These are phyloP conservation scores for Chromobotia macracanthus DNA, from an alignment of 2,797 vertebrate genomes.

Conservation along the genomic window DNA sequence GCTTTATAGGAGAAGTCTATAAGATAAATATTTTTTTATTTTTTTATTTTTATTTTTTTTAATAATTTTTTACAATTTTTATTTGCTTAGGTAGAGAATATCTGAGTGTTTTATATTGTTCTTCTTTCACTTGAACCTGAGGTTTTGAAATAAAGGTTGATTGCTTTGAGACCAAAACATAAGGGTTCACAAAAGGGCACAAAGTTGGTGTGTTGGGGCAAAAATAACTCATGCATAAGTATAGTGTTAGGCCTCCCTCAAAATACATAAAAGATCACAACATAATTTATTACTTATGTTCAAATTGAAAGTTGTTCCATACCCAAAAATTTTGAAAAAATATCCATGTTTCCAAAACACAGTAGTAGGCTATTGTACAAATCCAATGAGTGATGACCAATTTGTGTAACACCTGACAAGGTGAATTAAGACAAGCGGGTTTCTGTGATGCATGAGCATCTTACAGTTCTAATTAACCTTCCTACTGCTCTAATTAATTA, in stretches of 20 bases:
- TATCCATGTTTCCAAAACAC: neutral
- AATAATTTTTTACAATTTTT: too few relatives aligned
- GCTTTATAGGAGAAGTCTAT: too few relatives aligned
- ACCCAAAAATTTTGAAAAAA: neutral
- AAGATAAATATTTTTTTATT: too few relatives aligned
- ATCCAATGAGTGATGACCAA: slow-evolving; percentile 58
- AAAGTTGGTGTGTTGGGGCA: too few relatives aligned
- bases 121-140: too few relatives aligned
- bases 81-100: too few relatives aligned
- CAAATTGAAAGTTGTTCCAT: neutral
- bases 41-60: too few relatives aligned
- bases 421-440: slow-evolving; percentile 74
- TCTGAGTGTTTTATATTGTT: too few relatives aligned
- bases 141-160: too few relatives aligned
- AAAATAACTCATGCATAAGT: too few relatives aligned
- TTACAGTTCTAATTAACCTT: slow-evolving; percentile 83
- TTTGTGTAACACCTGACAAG: slow-evolving; percentile 74
- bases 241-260: neutral
- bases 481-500: slow-evolving; percentile 82
- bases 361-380: slow-evolving; percentile 3
- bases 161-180: too few relatives aligned
- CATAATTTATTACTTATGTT: neutral
- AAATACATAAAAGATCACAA: neutral
- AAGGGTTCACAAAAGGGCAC: too few relatives aligned
- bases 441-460: slow-evolving; percentile 81